phyloP scores from a whole-genome alignment of 2,113 vertebrate genomes.

The Otus sunia region DNA sequence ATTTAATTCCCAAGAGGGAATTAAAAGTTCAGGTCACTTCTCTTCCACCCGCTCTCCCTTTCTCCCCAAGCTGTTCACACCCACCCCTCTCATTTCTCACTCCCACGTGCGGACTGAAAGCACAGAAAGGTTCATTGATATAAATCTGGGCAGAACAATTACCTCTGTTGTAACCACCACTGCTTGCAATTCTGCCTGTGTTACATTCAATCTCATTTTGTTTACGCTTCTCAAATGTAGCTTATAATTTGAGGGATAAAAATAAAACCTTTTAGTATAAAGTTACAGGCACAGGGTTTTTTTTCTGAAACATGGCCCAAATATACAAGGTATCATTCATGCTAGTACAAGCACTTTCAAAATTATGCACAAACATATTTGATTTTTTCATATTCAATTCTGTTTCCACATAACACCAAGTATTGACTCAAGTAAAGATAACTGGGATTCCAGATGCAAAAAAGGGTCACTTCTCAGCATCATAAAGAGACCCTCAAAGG shows the following conservation, averaged over 20 bases:
- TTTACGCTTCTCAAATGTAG: slow-evolving; percentile 47
- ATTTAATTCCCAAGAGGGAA: background rate
- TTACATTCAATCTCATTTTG: background rate
- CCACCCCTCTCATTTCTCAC: background rate
- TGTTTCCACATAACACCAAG: background rate
- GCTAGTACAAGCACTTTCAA: background rate
- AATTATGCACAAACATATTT: background rate
- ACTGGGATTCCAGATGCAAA: background rate
- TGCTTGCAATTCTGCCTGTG: background rate
- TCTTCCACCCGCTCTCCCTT: background rate
- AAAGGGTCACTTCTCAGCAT: background rate
- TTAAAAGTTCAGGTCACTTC: background rate
- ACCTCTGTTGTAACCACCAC: background rate
- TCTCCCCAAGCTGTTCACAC: background rate
- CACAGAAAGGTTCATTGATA: slow-evolving; percentile 37
- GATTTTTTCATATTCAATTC: background rate
- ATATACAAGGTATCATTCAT: background rate
- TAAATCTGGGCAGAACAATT: slow-evolving; percentile 7
- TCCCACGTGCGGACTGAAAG: background rate
- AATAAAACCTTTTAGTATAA: slow-evolving; percentile 38
- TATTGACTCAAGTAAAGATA: background rate
- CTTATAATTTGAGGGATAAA: slow-evolving; percentile 64
- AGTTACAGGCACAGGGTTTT: background rate
- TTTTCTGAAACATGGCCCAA: background rate
- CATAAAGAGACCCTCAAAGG: background rate